Percentiles rank a stretch among this genome's conserved stretches.
Conservation (phyloP, 2,113 vertebrate genomes). For the Podarcis cretensis region DNA sequence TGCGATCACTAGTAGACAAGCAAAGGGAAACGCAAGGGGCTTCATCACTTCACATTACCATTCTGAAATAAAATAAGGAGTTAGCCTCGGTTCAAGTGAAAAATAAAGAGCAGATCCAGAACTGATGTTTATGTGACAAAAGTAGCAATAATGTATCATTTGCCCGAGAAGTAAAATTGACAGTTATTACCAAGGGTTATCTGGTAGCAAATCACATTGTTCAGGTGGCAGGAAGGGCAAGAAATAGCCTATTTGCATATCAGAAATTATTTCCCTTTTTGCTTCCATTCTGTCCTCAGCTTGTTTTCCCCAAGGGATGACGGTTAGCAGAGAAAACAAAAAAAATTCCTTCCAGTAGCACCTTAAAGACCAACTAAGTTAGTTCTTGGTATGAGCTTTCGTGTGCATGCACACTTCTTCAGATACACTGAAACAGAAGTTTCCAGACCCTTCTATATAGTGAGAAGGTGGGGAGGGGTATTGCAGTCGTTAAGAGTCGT, state of each 20-base stretch:
- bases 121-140: constrained; percentile 16
- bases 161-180: constrained; percentile 3
- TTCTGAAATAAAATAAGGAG: constrained; percentile 23
- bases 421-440: no score
- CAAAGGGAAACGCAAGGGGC: background rate
- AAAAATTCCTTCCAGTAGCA: no score
- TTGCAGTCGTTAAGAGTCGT: no score
- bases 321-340: background rate
- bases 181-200: constrained; percentile 3
- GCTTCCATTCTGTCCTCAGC: background rate
- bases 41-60: constrained; percentile 6
- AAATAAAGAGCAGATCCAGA: constrained; percentile 19
- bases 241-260: background rate
- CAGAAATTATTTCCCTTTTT: background rate
- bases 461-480: no score
- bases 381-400: no score
- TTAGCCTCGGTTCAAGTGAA: constrained; percentile 35
- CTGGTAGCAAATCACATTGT: background rate
- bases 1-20: background rate
- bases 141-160: constrained; percentile 9
- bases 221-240: background rate
- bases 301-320: background rate
- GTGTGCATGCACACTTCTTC: no score
- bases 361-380: no score
- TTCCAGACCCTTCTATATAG: no score